These are phyloP conservation scores for Cairina moschata DNA, from an alignment of 2,113 vertebrate genomes.

Conservation along the genomic window DNA sequence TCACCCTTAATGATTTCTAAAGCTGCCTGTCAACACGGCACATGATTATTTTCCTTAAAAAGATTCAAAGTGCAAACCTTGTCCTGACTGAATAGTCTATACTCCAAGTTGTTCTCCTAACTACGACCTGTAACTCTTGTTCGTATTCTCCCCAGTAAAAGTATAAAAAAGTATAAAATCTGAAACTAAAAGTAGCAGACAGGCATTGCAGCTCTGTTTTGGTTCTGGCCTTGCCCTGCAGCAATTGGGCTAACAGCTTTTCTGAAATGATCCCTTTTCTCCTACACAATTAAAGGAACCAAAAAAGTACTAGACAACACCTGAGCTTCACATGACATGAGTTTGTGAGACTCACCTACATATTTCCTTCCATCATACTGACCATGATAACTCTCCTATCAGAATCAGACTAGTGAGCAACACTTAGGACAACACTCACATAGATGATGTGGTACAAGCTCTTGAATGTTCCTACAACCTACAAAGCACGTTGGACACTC, in stretches of 20 bases:
- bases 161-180: neutral
- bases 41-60: neutral
- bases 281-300: neutral
- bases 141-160: neutral
- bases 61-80: neutral
- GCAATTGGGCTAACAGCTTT: neutral
- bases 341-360: neutral
- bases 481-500: accelerated
- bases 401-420: neutral
- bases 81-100: neutral
- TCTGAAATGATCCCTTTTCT: neutral
- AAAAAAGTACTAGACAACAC: neutral
- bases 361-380: neutral
- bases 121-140: neutral
- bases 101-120: neutral
- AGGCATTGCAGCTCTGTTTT: neutral
- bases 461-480: too few relatives aligned
- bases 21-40: neutral
- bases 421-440: neutral
- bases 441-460: accelerated
- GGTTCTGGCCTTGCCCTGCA: neutral
- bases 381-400: neutral
- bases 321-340: neutral
- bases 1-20: neutral
- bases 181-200: neutral